Conservation (phyloP, 2,888 invertebrate species). For the Malachius bipustulatus region DNA sequence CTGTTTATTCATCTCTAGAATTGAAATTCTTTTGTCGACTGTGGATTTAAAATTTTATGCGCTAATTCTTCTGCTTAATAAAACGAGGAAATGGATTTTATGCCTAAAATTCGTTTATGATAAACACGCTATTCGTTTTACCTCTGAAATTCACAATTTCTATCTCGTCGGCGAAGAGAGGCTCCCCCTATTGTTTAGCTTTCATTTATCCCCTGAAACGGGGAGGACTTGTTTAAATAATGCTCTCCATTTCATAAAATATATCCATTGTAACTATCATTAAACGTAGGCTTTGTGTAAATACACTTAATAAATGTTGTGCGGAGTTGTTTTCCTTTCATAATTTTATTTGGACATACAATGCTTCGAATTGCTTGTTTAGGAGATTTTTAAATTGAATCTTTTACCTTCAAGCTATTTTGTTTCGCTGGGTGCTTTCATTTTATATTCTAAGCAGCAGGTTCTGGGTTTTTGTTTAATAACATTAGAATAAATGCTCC, state of each 20-base stretch:
- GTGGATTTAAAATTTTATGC: no score
- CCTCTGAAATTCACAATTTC: conserved; percentile 10
- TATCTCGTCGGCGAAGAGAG: conserved; percentile 16
- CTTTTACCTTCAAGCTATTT: background rate
- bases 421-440: no score
- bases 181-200: conserved; percentile 30
- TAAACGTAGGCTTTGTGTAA: conserved; percentile 29
- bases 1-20: no score
- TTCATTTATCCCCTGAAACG: conserved; percentile 30
- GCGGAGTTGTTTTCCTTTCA: conserved; percentile 30
- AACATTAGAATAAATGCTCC: no score
- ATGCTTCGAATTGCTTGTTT: conserved; percentile 16
- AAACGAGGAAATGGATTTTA: conserved; percentile 1
- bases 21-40: no score
- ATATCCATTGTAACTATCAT: conserved; percentile 28
- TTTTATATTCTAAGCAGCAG: no score
- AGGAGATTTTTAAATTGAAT: conserved; percentile 12
- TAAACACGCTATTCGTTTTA: background rate
- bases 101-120: background rate
- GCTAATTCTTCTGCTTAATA: no score
- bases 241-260: conserved; percentile 27
- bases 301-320: conserved; percentile 25
- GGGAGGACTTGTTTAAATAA: conserved; percentile 28
- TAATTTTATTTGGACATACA: conserved; percentile 26
- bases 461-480: no score